Evolutionary conservation across 2,797 vertebrate species (phyloP).

Genomic region (Glossophaga mutica): DNA sequence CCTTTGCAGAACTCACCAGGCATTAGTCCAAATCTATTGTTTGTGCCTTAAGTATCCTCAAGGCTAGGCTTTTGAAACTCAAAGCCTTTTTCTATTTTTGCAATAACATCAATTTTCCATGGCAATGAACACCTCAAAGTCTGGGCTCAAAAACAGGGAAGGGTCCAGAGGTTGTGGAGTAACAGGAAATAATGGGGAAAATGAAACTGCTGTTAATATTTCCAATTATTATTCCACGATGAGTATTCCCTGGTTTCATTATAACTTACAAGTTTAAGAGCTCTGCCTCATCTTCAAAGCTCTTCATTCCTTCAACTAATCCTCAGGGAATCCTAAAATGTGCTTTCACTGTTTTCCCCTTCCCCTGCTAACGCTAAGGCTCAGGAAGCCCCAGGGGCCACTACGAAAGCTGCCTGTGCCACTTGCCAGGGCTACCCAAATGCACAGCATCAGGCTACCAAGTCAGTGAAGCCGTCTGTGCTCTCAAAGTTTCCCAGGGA

Average conservation of each 20-base stretch:
- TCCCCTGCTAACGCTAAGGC: neutral
- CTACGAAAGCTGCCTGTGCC: neutral
- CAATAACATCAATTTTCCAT: neutral
- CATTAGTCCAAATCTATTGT: neutral
- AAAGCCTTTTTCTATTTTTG: neutral
- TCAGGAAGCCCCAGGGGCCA: accelerated
- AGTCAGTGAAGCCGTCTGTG: neutral
- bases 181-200: neutral
- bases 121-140: neutral
- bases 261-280: neutral
- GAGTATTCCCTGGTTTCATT: neutral
- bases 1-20: neutral
- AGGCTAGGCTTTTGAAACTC: neutral
- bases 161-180: neutral
- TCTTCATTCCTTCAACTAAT: neutral
- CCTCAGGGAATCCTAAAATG: neutral
- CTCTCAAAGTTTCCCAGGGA: neutral
- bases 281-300: neutral
- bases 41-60: neutral
- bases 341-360: neutral
- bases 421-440: neutral
- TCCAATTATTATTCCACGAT: neutral
- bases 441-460: neutral
- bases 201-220: neutral
- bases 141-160: neutral